Base-by-base conservation (phyloP, 2,113 vertebrate genomes). In the Jacana jacana region DNA sequence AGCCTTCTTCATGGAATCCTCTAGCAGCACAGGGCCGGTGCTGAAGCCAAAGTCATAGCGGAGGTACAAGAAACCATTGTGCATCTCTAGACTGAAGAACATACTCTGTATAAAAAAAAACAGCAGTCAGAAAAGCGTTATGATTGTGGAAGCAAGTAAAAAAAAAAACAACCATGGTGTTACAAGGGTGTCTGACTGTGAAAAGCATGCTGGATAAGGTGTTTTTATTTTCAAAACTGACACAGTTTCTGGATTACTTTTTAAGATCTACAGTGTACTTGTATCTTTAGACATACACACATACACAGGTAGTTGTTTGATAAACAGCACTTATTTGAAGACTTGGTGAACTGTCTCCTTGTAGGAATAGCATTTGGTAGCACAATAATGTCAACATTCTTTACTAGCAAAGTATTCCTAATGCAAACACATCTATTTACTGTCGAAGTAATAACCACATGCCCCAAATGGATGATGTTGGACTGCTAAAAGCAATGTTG, bases 21-120 rank as follows among this genome's bases (percentile, higher is more conserved):
- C 99, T 9, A 99, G 97, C 83, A 98, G 94, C 22, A 99, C 92
- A 3, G 99, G 98, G 24, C 99, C 99, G 0, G 61, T 96, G 92
- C 94, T 98, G 96, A 99, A 99, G 64, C 99, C 99, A 81, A 99
- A 99, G 97, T 99, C 98, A 42, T 99, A 99, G 66, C 97, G 98
- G 27, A 99, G 98, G 28, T 98, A 97, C 25, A 99, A 92, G 95
- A 98, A 99, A 33, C 99, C 99, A 54, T 98, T 98, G 90, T 98
- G 99, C 95, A 99, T 97, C 95, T 99, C 99, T 37, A 99, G 96
- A 77, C 99, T 98, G 97, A 99, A 99, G 97, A 99, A 99, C 91
- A 98, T 99, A 25, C 97, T 98, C 99, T 99, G 96, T 35, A 75
- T 91, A 77, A 97, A 66, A 97, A 39, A 96, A 96, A 88, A 57